Evolutionary conservation across 2,888 invertebrate genomes (phyloP).

Genomic region (Melinopterus prodromus): DNA sequence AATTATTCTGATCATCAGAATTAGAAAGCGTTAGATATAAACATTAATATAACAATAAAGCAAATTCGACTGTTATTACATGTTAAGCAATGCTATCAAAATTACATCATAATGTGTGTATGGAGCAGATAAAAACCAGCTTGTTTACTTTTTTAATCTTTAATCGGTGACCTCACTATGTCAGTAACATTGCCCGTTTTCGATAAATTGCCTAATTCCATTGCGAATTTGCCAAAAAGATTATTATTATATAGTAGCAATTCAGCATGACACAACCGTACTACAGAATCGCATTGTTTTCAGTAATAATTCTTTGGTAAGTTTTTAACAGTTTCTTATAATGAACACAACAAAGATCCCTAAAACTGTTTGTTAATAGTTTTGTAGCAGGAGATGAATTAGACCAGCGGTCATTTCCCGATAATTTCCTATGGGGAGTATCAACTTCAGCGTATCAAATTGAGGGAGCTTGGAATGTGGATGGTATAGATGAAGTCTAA

Average conservation of each 20-base stretch:
- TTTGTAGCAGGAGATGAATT: background rate
- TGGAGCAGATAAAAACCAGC: background rate
- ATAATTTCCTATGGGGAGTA: constrained; percentile 65
- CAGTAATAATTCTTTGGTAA: background rate
- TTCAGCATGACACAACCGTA: background rate
- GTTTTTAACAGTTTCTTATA: background rate
- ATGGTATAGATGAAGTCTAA: constrained; percentile 43
- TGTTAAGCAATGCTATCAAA: background rate
- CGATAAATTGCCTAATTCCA: background rate
- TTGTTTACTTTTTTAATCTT: background rate
- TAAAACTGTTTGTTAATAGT: background rate
- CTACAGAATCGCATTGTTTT: background rate
- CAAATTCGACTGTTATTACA: too few relatives aligned
- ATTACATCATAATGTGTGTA: background rate
- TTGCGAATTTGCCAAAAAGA: background rate
- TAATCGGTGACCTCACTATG: background rate
- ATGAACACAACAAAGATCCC: too few relatives aligned
- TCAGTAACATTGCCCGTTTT: background rate
- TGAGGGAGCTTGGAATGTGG: constrained; percentile 64
- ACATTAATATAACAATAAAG: too few relatives aligned
- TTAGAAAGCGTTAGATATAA: too few relatives aligned
- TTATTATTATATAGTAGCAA: background rate
- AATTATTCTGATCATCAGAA: too few relatives aligned
- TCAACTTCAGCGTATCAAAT: constrained; percentile 67
- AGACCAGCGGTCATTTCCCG: constrained; percentile 56